These are phyloP conservation scores for Theonella swinhoei DNA, from an alignment of 37 sponge, comb jelly and placozoan genomes.

Conservation along the genomic window DNA sequence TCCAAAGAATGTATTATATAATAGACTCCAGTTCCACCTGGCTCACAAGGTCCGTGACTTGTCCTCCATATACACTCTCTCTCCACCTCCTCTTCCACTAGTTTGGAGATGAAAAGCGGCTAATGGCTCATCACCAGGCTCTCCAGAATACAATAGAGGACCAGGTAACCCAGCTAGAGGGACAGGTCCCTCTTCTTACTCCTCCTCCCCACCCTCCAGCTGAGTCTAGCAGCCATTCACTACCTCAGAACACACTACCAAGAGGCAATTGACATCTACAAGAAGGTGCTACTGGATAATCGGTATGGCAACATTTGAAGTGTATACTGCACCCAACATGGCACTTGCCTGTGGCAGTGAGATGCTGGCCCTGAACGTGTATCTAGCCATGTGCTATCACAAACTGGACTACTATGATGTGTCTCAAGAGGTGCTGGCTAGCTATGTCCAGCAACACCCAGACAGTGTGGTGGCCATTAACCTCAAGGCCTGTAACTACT, in stretches of 20 bases:
- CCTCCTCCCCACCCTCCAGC: slow-evolving; percentile 28
- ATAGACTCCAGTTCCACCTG: slow-evolving; percentile 92
- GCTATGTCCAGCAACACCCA: slow-evolving; percentile 90
- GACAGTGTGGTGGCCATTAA: slow-evolving; percentile 95
- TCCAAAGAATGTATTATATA: slow-evolving; percentile 77
- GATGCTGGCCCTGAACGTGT: slow-evolving; percentile 96
- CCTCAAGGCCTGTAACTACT: slow-evolving; percentile 98
- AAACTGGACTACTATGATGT: slow-evolving; percentile 99
- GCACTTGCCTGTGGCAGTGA: slow-evolving; percentile 60
- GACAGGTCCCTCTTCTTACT: not conserved
- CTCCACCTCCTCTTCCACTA: not conserved
- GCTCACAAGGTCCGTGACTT: slow-evolving; percentile 83
- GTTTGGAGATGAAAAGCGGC: slow-evolving; percentile 89
- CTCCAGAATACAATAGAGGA: slow-evolving; percentile 95
- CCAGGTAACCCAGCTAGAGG: slow-evolving; percentile 55
- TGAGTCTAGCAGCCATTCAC: slow-evolving; percentile 98
- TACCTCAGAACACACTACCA: slow-evolving; percentile 98
- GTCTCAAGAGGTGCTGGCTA: slow-evolving; percentile 96
- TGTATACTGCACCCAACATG: not conserved
- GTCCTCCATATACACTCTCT: not conserved
- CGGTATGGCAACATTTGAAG: slow-evolving; percentile 58
- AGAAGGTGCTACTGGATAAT: slow-evolving; percentile 89
- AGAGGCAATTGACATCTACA: slow-evolving; percentile 99
- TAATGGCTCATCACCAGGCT: slow-evolving; percentile 87
- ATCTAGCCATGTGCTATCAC: slow-evolving; percentile 99